A percentile compares a stretch with the other conserved stretches of the same genome.
Conservation (phyloP, 2,888 invertebrate genomes). For the Neoitamus cyanurus region DNA sequence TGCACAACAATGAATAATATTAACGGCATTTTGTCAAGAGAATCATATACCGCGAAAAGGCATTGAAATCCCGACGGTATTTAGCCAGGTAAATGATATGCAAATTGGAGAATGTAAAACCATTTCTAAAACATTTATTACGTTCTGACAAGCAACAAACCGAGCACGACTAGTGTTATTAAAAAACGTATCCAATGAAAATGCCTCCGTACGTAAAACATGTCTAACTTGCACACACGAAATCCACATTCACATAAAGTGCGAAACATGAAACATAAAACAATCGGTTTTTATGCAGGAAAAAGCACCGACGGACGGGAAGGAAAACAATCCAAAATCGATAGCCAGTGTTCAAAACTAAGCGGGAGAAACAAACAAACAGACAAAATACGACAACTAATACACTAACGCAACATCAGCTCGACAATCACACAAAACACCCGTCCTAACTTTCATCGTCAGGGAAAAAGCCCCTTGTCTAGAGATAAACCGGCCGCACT, state of each 20-base stretch:
- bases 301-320: not conserved
- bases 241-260: not conserved
- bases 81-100: not conserved
- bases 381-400: not conserved
- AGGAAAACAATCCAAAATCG: conserved; percentile 5
- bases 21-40: not conserved
- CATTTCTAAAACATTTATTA: not conserved
- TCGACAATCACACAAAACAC: not conserved
- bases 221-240: not conserved
- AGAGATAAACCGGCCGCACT: conserved; percentile 26
- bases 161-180: not conserved
- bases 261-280: not conserved
- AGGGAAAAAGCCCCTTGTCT: not conserved
- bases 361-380: conserved; percentile 9
- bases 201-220: not conserved
- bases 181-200: not conserved
- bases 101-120: not conserved
- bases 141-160: not conserved
- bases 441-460: conserved; percentile 25
- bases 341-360: not conserved
- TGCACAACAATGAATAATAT: not conserved
- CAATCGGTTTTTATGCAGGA: not conserved
- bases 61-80: not conserved
- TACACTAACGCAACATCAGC: not conserved
- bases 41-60: not conserved